These are phyloP conservation scores for Archips xylosteana DNA, from an alignment of 2,888 invertebrate species.

Conservation along the genomic window DNA sequence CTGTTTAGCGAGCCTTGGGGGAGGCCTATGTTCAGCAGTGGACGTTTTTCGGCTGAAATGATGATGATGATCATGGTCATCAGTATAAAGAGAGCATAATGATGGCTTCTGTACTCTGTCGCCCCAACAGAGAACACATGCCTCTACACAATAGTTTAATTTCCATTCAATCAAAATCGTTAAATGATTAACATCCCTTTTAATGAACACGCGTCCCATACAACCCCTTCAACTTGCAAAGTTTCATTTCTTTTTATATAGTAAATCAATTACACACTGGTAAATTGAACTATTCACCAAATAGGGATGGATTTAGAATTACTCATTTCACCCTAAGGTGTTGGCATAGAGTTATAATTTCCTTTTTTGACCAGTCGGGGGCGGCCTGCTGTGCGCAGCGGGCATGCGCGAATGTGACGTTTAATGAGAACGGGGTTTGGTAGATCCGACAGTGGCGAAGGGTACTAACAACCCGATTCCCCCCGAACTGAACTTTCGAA, in stretches of 20 bases:
- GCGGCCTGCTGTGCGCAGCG: conserved; percentile 41
- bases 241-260: not conserved
- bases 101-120: too few species aligned
- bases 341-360: not conserved
- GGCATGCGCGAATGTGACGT: conserved; percentile 26
- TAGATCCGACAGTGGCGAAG: conserved; percentile 6
- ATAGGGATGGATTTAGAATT: not conserved
- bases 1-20: too few species aligned
- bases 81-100: too few species aligned
- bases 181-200: conserved; percentile 33
- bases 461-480: too few species aligned
- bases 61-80: too few species aligned
- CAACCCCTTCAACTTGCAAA: not conserved
- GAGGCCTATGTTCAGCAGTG: too few species aligned
- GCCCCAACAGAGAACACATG: not conserved
- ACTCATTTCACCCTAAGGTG: not conserved
- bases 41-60: too few species aligned
- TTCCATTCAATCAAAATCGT: conserved; percentile 38
- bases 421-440: conserved; percentile 24
- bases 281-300: not conserved
- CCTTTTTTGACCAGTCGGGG: conserved; percentile 34
- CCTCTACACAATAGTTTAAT: conserved; percentile 30
- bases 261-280: not conserved
- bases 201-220: conserved; percentile 23
- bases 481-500: too few species aligned